phyloP scores from a whole-genome alignment of 2,113 vertebrate genomes.

The Eulemur macaco region DNA sequence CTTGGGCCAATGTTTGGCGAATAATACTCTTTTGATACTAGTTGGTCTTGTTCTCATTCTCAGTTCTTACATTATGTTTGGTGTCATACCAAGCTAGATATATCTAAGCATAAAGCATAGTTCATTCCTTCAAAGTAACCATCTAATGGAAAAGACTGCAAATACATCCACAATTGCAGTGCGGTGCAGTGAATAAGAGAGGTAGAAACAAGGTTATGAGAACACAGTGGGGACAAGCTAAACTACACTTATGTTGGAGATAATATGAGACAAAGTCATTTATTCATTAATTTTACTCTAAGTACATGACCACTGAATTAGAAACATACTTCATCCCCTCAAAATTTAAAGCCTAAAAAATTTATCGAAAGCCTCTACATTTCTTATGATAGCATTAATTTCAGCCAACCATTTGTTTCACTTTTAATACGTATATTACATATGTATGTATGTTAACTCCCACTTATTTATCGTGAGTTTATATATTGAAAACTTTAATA shows the following conservation, averaged over 20 bases:
- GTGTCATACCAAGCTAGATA: not conserved
- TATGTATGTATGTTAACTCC: not conserved
- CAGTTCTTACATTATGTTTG: not conserved
- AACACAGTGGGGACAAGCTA: not conserved
- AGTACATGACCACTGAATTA: not conserved
- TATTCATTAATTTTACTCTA: not conserved
- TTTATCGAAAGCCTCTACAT: not conserved
- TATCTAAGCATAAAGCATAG: not conserved
- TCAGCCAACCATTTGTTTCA: not conserved
- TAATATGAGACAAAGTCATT: not conserved
- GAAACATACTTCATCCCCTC: not conserved
- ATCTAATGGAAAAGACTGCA: not conserved
- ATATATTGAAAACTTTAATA: not conserved
- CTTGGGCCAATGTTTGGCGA: not conserved
- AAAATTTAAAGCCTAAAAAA: not conserved
- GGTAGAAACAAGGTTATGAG: too few species aligned
- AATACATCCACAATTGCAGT: not conserved
- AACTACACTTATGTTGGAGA: not conserved
- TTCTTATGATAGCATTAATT: not conserved
- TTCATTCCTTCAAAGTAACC: not conserved
- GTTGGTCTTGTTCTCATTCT: not conserved
- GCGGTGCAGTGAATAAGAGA: not conserved
- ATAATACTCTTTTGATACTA: not conserved
- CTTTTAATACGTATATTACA: not conserved
- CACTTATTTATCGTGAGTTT: not conserved